A percentile compares a stretch with the other conserved stretches of the same genome.
Conservation (phyloP, 2,113 vertebrate species). For the Spermophilus dauricus region DNA sequence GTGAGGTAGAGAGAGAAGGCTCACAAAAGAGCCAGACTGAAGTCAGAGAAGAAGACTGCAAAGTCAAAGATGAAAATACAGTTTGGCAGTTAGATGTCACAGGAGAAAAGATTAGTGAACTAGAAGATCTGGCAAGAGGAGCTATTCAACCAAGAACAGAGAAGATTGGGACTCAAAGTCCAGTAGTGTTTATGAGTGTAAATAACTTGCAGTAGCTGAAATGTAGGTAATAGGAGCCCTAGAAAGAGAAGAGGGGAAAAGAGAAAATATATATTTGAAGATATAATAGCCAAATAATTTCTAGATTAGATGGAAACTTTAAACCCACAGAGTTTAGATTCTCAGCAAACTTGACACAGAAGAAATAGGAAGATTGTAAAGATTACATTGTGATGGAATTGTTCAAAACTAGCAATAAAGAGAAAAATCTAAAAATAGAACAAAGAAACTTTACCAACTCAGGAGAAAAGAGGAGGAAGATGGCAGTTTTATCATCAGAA, state of each 20-base stretch:
- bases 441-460: neutral
- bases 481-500: neutral
- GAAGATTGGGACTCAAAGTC: too few species aligned
- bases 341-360: neutral
- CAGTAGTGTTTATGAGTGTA: too few species aligned
- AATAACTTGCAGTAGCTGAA: neutral
- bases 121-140: too few species aligned
- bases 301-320: neutral
- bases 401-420: neutral
- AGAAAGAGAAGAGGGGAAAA: neutral
- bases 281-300: neutral
- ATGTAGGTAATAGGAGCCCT: neutral
- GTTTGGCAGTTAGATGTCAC: too few species aligned
- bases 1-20: neutral
- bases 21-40: neutral
- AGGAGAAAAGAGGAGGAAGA: neutral
- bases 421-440: neutral
- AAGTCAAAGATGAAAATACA: neutral
- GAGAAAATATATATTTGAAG: neutral
- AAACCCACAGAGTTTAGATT: neutral
- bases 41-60: too few species aligned
- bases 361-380: neutral
- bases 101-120: neutral
- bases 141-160: neutral
- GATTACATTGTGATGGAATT: fast-evolving